Conservation (phyloP, 2,888 invertebrate species). For the Mythimna impura region DNA sequence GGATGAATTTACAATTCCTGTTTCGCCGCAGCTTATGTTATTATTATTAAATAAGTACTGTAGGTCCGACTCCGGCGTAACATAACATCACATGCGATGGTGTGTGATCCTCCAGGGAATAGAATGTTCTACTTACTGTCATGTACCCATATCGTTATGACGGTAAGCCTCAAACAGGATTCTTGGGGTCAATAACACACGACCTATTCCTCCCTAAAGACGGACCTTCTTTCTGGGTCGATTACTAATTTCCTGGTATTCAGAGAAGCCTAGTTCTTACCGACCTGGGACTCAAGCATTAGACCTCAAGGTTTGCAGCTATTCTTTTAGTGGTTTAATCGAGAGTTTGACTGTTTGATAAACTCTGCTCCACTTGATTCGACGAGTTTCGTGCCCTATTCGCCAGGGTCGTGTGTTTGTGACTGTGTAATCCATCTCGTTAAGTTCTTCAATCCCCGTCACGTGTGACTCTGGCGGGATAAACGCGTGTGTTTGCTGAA, state of each 20-base stretch:
- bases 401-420: no score
- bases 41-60: slow-evolving; percentile 49
- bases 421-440: no score
- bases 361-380: slow-evolving; percentile 56
- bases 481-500: no score
- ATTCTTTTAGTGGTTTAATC: slow-evolving; percentile 36
- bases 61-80: slow-evolving; percentile 19
- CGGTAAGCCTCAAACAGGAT: slow-evolving; percentile 15
- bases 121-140: slow-evolving; percentile 30
- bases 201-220: slow-evolving; percentile 12
- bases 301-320: slow-evolving; percentile 35
- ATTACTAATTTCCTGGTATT: slow-evolving; percentile 15
- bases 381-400: no score
- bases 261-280: slow-evolving; percentile 18
- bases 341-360: slow-evolving; percentile 51
- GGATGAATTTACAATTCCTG: slow-evolving; percentile 53
- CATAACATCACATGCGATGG: slow-evolving; percentile 11
- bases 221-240: slow-evolving; percentile 6
- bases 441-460: no score
- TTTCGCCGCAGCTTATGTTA: slow-evolving; percentile 50
- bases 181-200: slow-evolving; percentile 16
- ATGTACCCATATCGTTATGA: slow-evolving; percentile 13
- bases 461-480: no score
- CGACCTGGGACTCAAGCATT: slow-evolving; percentile 25
- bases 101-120: slow-evolving; percentile 4